Evolutionary conservation across 2,888 invertebrate genomes (phyloP), one percentile per base, ranked within the genome.

Genomic region (Poecilobothrus nobilitatus): DNA sequence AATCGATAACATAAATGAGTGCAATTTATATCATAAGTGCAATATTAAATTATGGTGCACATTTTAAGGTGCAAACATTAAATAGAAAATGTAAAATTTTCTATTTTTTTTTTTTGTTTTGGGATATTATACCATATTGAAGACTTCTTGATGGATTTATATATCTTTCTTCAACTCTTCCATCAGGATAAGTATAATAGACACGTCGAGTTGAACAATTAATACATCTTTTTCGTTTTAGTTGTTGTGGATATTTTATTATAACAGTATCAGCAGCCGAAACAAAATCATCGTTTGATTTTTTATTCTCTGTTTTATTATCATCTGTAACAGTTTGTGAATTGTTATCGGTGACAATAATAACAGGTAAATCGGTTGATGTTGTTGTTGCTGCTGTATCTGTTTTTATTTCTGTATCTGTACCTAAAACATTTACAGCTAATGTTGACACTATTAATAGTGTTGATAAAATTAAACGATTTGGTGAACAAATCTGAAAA

Each of bases 181-280:
- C 78, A 72, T 78, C 76, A 69, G 75, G 76, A 69, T 79, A 76
- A 65, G 78, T 77, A 70, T 78, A 78, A 74, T 78, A 78, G 68
- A 76, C 77, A 72, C 74, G 78, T 67, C 72, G 71, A 69, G 78
- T 76, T 68, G 78, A 74, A 72, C 79, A 79, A 69, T 77, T 76
- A 37, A 76, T 72, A 73, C 80, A 80, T 70, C 80, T 77, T 69
- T 74, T 75, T 70, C 18, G 15, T 53, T 53, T 53, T 18, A 15
- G 9, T 1, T 41, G 9, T 3, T 41, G 15, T 41, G 15, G 41
- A 41, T 12, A 5, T 41, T 1, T 53, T 53, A 37, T 10, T 37
- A 37, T 5, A 37, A 10, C 37, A 37, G 37, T 10, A 37, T 12
- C 37, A 37, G 37, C 8, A 37, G 15, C n/a, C 2, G 53, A 12